Evolutionary conservation across 92 coral and sea anemone genomes (phyloP).

Genomic region (Chrysogorgia sp.): DNA sequence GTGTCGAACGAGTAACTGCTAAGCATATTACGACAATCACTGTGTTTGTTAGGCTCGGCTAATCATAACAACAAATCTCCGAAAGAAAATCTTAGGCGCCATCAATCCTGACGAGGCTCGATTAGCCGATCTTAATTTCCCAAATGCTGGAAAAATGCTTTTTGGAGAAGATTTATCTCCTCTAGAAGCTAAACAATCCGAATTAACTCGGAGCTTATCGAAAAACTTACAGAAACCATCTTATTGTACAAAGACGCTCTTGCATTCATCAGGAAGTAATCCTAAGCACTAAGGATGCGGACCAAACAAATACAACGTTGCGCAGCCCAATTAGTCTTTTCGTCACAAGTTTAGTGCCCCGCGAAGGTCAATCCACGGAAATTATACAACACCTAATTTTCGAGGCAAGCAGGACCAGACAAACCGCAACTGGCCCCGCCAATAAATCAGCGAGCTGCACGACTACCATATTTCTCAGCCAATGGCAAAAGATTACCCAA

Average conservation of each 20-base stretch:
- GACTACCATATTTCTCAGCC: constrained; percentile 13
- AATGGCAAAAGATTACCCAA: constrained; percentile 56
- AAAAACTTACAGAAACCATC: constrained; percentile 41
- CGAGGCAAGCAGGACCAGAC: constrained; percentile 24
- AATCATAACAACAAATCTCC: constrained; percentile 35
- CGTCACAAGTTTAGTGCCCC: background rate
- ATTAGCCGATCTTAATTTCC: constrained; percentile 54
- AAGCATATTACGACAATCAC: constrained; percentile 19
- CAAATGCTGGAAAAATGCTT: constrained; percentile 49
- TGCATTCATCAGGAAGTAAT: background rate
- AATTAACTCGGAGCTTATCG: constrained; percentile 49
- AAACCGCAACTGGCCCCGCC: constrained; percentile 31
- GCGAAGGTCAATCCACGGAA: background rate
- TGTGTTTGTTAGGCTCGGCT: constrained; percentile 39
- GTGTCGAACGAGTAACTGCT: constrained; percentile 40
- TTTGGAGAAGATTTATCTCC: constrained; percentile 54
- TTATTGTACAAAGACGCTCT: background rate
- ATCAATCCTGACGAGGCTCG: constrained; percentile 12
- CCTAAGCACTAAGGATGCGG: background rate
- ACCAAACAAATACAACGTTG: background rate
- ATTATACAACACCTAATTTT: background rate
- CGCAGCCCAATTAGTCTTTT: constrained; percentile 8
- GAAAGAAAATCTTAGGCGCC: constrained; percentile 35
- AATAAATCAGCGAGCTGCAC: constrained; percentile 3
- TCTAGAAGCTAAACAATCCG: constrained; percentile 50